Conservation (phyloP, 2,888 invertebrate species). For the Xanthia icteritia region DNA sequence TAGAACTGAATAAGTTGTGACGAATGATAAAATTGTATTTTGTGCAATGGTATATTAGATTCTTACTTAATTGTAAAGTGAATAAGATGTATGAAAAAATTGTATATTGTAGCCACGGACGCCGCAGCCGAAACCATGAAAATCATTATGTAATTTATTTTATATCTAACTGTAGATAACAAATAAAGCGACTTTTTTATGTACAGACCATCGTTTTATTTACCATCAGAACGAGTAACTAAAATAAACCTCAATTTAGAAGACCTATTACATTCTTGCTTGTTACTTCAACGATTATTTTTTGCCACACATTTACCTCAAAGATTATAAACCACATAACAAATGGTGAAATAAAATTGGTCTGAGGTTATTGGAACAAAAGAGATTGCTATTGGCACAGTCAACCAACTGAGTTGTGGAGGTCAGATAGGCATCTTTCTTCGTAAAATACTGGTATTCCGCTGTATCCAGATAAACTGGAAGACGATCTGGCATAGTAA, state of each 20-base stretch:
- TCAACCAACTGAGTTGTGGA: not conserved
- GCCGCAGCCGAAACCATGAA: slow-evolving; percentile 80
- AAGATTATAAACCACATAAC: not conserved
- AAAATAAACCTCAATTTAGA: not conserved
- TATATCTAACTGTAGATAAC: slow-evolving; percentile 90
- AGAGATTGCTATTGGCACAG: not conserved
- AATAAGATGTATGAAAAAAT: slow-evolving; percentile 72
- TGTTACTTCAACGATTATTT: not conserved
- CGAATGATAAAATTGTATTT: slow-evolving; percentile 63
- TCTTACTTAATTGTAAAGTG: slow-evolving; percentile 63
- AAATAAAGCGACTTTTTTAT: slow-evolving; percentile 90
- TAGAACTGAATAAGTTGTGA: slow-evolving; percentile 60
- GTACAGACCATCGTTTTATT: slow-evolving; percentile 72
- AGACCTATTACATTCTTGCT: not conserved
- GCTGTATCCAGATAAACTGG: not conserved
- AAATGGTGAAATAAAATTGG: not conserved
- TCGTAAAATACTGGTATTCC: not conserved
- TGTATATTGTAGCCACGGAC: slow-evolving; percentile 78
- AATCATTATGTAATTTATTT: slow-evolving; percentile 89
- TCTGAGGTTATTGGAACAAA: not conserved
- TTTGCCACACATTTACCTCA: not conserved
- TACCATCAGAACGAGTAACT: not conserved
- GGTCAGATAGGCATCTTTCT: not conserved
- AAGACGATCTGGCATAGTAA: not conserved
- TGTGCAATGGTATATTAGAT: slow-evolving; percentile 69